A percentile compares a stretch with the other conserved stretches of the same genome.
These are phyloP conservation scores for Hirudinaria manillensis DNA, from an alignment of 2,888 invertebrate genomes.

Conservation along the genomic window DNA sequence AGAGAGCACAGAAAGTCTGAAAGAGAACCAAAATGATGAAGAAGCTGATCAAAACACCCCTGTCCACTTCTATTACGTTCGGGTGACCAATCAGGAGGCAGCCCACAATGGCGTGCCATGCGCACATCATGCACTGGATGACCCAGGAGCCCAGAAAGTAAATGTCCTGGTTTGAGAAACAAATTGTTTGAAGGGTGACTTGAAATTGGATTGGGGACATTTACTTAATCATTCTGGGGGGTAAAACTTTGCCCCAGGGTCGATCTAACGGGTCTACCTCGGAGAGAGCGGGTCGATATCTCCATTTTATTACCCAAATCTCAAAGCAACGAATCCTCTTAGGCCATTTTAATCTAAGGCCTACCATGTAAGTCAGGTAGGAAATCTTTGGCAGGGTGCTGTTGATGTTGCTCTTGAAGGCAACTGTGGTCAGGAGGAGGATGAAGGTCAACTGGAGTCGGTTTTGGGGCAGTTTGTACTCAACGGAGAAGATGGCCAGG, in stretches of 20 bases:
- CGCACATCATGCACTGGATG: slow-evolving; percentile 15
- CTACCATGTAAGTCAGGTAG: slow-evolving; percentile 38
- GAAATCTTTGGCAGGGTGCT: slow-evolving; percentile 38
- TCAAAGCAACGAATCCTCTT: too few species aligned
- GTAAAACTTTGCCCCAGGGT: too few species aligned
- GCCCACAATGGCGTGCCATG: slow-evolving; percentile 25
- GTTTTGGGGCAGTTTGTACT: slow-evolving; percentile 34
- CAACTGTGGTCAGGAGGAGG: slow-evolving; percentile 37
- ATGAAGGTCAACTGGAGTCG: slow-evolving; percentile 38
- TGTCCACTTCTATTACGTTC: neutral
- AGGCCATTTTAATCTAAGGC: neutral
- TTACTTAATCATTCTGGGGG: too few species aligned
- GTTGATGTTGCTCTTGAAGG: slow-evolving; percentile 38
- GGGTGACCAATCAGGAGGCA: neutral
- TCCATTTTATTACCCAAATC: too few species aligned
- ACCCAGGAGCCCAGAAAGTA: slow-evolving; percentile 26
- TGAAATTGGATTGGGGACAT: neutral
- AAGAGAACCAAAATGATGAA: neutral
- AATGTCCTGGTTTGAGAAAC: slow-evolving; percentile 11
- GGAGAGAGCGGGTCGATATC: too few species aligned
- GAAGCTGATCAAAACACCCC: neutral
- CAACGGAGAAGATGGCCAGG: slow-evolving; percentile 37
- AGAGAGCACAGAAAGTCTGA: neutral
- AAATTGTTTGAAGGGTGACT: neutral
- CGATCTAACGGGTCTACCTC: too few species aligned